Evolutionary conservation across 2,888 invertebrate genomes (phyloP), one percentile per base, ranked within the genome.

Genomic region (Automeris io): DNA sequence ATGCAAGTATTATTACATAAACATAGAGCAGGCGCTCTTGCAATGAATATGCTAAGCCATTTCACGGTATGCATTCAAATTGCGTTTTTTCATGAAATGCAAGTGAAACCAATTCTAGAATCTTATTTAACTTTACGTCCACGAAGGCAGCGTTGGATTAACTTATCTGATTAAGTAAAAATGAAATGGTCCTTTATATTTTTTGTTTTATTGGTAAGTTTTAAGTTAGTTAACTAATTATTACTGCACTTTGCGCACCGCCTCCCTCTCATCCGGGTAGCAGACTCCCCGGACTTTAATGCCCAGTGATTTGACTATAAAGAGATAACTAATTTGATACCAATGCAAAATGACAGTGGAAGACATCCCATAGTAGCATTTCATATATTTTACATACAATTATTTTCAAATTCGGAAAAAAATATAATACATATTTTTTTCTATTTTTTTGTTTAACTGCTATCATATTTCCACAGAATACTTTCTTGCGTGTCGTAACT

Each of bases 51-150:
- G 16, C 16, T 16, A n/a, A n/a, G 39, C 40, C 31, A 61, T 62
- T 62, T 59, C 61, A 62, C 57, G 61, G 57, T 52, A 38, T 59
- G 61, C 43, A 42, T 52, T 47, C 29, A 16, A 29, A 29, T 29
- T 29, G 48, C 46, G 48, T 55, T 51, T 44, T 40, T 13, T 1
- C 7, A 26, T 7, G 29, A 29, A 9, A 29, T 16, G 4, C 29
- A 16, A 29, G 16, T 29, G 29, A 16, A 29, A 29, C 29, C 5
- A 16, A 16, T 29, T 16, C 16, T 13, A 13, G 7, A 16, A 16
- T 8, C 16, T 29, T 3, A 16, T n/a, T 16, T 29, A 16, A 29
- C n/a, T 29, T 29, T 16, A 16, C 13, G 16, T 29, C 16, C 12
- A 26, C 25, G 5, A 12, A 5, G 12, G 13, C 8, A 8, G 2